These are phyloP conservation scores for Nemotelus nigrinus DNA, from an alignment of 2,888 invertebrate genomes.

Conservation along the genomic window DNA sequence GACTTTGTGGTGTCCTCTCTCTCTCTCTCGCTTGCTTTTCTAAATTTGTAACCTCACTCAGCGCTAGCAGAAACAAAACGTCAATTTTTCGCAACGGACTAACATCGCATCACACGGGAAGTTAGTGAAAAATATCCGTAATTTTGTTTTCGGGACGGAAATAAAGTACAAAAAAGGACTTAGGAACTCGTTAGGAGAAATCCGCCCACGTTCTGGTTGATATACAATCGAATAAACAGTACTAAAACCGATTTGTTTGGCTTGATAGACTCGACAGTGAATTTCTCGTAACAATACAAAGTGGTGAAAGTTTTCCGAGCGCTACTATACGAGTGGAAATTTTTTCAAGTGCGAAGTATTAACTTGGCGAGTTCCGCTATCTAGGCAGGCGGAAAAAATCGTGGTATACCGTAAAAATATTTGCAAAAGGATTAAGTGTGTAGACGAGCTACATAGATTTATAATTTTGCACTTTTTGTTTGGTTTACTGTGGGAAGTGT, in stretches of 20 bases:
- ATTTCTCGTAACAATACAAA: background rate
- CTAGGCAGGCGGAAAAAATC: too few relatives aligned
- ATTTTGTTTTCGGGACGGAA: background rate
- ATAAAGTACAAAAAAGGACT: too few relatives aligned
- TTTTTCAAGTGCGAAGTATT: background rate
- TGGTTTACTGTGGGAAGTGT: background rate
- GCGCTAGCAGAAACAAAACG: conserved; percentile 20
- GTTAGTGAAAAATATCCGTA: background rate
- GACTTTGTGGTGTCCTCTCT: conserved; percentile 22
- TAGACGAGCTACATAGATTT: too few relatives aligned
- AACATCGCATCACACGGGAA: conserved; percentile 19
- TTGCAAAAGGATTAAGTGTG: too few relatives aligned
- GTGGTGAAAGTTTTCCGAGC: conserved; percentile 35
- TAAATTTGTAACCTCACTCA: background rate
- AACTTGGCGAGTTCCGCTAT: too few relatives aligned
- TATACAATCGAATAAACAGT: too few relatives aligned
- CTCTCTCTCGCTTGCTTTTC: background rate
- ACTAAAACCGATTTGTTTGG: too few relatives aligned
- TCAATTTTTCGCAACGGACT: conserved; percentile 32
- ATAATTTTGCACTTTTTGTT: background rate
- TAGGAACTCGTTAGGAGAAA: too few relatives aligned
- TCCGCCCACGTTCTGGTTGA: too few relatives aligned
- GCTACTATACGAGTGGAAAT: conserved; percentile 19
- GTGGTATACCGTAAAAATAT: too few relatives aligned
- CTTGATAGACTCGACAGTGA: too few relatives aligned